Conservation (phyloP, 2,888 invertebrate species). For the Pocota personata region DNA sequence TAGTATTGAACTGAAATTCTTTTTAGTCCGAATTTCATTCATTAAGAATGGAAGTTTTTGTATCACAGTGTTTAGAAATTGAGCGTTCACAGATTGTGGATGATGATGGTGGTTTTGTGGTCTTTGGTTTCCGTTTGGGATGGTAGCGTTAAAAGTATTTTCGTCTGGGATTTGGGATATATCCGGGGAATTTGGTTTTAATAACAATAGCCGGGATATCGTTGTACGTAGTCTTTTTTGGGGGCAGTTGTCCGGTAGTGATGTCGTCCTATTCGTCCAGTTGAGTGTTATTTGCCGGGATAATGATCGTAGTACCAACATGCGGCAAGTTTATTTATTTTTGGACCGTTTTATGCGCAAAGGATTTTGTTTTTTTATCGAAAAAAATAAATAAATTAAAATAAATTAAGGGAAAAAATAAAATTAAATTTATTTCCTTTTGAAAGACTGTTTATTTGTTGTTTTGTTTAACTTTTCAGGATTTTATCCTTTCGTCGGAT, state of each 20-base stretch:
- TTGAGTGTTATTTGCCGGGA: slow-evolving; percentile 76
- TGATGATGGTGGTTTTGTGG: slow-evolving; percentile 2
- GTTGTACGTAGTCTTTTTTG: slow-evolving; percentile 56
- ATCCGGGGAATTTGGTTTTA: background rate
- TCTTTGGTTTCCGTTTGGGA: background rate
- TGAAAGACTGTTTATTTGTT: background rate
- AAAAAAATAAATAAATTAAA: slow-evolving; percentile 33
- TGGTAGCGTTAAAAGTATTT: background rate
- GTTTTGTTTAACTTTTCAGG: slow-evolving; percentile 5
- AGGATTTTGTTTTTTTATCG: slow-evolving; percentile 1
- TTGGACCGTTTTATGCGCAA: slow-evolving; percentile 17
- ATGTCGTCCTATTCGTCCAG: slow-evolving; percentile 75
- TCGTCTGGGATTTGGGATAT: background rate
- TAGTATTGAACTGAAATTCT: slow-evolving; percentile 68
- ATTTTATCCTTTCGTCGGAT: slow-evolving; percentile 39
- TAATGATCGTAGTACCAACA: slow-evolving; percentile 79
- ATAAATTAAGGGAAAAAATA: slow-evolving; percentile 39
- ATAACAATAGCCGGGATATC: background rate
- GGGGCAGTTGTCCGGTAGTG: slow-evolving; percentile 65
- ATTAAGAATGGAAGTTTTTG: slow-evolving; percentile 81
- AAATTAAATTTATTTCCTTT: slow-evolving; percentile 14
- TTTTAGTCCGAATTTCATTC: slow-evolving; percentile 82
- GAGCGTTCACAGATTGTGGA: slow-evolving; percentile 49
- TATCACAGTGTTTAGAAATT: slow-evolving; percentile 78
- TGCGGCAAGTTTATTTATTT: slow-evolving; percentile 79